Evolutionary conservation across 64 coral and sea anemone species (phyloP).

Genomic region (Pocillopora damicornis): DNA sequence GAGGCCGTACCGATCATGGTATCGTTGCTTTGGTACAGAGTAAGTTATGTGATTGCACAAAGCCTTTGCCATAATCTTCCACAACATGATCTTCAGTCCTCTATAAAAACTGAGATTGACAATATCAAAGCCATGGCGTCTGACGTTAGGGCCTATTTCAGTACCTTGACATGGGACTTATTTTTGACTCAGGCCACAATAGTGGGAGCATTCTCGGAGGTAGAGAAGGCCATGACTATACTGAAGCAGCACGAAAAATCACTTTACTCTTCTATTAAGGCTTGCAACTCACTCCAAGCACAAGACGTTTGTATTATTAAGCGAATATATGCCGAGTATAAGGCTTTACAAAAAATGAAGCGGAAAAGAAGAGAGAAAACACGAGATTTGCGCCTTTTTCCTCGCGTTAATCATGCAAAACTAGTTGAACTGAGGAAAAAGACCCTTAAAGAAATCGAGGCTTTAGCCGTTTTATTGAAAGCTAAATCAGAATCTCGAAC

Average conservation of each 20-base stretch:
- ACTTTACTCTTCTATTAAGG: background rate
- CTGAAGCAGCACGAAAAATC: background rate
- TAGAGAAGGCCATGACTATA: background rate
- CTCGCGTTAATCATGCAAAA: conserved; percentile 8
- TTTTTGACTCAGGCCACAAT: background rate
- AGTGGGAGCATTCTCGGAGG: background rate
- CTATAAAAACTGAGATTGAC: background rate
- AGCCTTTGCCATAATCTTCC: conserved; percentile 8
- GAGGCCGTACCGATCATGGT: conserved; percentile 27
- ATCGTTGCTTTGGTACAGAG: conserved; percentile 4
- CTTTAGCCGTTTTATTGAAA: background rate
- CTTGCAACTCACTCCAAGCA: conserved; percentile 15
- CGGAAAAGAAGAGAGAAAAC: background rate
- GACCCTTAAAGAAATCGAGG: conserved; percentile 7
- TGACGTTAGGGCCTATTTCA: background rate
- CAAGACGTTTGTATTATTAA: background rate
- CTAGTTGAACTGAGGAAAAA: conserved; percentile 24
- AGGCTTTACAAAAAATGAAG: conserved; percentile 20
- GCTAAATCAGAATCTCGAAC: background rate
- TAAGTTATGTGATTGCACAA: background rate
- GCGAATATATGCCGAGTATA: background rate
- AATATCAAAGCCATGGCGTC: background rate
- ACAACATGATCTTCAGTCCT: background rate
- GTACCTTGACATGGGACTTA: background rate
- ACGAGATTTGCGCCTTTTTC: background rate